Conservation (phyloP, 2,888 invertebrate species). For the Lepidocyrtoides sp. region DNA sequence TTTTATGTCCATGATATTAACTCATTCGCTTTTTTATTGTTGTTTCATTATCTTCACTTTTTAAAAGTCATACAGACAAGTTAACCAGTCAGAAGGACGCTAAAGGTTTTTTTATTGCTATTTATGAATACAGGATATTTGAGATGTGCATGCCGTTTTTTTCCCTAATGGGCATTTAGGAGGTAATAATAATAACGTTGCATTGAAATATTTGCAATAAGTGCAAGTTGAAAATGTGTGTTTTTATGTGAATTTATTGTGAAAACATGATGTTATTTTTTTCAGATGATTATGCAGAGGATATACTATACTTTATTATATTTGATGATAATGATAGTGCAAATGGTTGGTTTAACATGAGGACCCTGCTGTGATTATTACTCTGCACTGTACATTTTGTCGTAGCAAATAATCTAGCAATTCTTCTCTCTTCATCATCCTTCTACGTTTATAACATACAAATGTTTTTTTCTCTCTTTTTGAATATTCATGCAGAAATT, state of each 20-base stretch:
- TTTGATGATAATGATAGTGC: conserved; percentile 33
- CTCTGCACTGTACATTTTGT: conserved; percentile 43
- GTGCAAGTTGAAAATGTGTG: conserved; percentile 42
- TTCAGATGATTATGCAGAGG: not conserved
- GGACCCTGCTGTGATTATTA: conserved; percentile 69
- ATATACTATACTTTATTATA: not conserved
- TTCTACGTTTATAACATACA: not conserved
- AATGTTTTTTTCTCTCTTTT: not conserved
- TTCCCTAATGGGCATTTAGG: conserved; percentile 11
- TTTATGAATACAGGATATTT: not conserved
- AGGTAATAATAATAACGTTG: conserved; percentile 36
- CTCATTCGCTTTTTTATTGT: not conserved
- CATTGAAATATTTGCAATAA: conserved; percentile 21
- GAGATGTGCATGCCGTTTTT: not conserved
- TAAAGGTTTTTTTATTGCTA: not conserved
- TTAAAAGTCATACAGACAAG: not conserved
- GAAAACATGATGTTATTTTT: conserved; percentile 11
- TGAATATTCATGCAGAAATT: no score
- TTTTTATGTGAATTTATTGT: conserved; percentile 58
- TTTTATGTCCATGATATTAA: not conserved
- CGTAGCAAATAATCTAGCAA: conserved; percentile 42
- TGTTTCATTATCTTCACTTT: not conserved
- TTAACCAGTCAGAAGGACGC: not conserved
- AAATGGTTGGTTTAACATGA: conserved; percentile 63
- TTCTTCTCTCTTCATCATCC: not conserved